Percentiles rank a stretch among this genome's conserved stretches.
Conservation (phyloP, 2,888 invertebrate genomes). For the Kryphioiulus occultus region DNA sequence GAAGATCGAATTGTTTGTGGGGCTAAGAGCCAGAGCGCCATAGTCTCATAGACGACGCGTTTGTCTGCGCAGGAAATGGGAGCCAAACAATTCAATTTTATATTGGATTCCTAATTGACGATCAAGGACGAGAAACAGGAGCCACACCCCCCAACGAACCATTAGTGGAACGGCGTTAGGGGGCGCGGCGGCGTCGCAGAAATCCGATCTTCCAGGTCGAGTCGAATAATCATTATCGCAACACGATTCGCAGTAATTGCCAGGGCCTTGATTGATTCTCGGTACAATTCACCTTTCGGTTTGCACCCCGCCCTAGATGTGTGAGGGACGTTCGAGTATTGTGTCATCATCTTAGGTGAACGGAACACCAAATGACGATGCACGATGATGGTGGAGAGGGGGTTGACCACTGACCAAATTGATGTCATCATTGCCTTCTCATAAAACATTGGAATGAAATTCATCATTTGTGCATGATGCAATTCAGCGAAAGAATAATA, state of each 20-base stretch:
- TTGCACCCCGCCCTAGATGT: too few relatives aligned
- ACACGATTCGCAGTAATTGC: neutral
- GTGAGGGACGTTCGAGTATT: too few relatives aligned
- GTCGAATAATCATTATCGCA: neutral
- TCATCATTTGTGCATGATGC: too few relatives aligned
- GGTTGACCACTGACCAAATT: too few relatives aligned
- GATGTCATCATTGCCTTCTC: too few relatives aligned
- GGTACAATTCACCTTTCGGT: neutral
- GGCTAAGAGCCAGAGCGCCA: neutral
- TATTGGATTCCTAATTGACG: conserved; percentile 31
- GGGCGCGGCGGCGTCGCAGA: neutral
- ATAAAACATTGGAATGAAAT: too few relatives aligned
- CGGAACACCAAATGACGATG: too few relatives aligned
- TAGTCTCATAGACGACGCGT: neutral
- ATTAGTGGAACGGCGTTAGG: neutral
- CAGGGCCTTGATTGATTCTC: neutral
- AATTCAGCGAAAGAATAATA: too few relatives aligned
- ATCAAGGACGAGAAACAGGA: conserved; percentile 3
- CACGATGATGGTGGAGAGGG: too few relatives aligned
- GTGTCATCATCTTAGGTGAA: too few relatives aligned
- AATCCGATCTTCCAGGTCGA: neutral
- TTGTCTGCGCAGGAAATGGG: conserved; percentile 19
- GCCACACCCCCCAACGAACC: neutral
- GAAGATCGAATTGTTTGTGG: neutral
- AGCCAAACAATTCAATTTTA: conserved; percentile 17